These are phyloP conservation scores for Cecidostiba fungosa DNA, from an alignment of 2,888 invertebrate genomes.

Conservation along the genomic window DNA sequence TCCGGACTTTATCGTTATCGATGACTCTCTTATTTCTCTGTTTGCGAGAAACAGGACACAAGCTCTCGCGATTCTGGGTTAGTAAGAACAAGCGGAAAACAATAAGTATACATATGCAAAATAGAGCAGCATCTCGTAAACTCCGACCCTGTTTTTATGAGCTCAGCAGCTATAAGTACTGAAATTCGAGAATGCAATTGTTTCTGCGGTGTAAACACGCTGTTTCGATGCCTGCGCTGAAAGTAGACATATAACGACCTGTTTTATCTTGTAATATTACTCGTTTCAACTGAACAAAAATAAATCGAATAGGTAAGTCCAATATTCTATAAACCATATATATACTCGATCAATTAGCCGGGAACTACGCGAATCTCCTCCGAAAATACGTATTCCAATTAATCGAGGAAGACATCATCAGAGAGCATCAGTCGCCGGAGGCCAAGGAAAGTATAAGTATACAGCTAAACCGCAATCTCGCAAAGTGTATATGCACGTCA, in stretches of 20 bases:
- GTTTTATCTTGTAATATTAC: not conserved
- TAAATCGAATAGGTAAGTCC: not conserved
- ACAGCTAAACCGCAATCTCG: not conserved
- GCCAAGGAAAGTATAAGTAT: not conserved
- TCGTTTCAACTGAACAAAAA: no score
- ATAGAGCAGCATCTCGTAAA: not conserved
- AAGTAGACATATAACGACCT: no score
- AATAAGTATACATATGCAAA: constrained; percentile 30
- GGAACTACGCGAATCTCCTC: no score
- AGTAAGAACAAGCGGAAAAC: not conserved
- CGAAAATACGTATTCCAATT: not conserved
- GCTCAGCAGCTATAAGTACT: not conserved
- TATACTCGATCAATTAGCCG: no score
- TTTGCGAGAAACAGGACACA: not conserved
- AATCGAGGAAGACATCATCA: not conserved
- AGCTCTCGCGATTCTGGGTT: constrained; percentile 12
- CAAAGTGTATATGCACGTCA: not conserved
- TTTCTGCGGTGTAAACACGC: not conserved
- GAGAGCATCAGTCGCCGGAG: not conserved
- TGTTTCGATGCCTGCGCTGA: no score
- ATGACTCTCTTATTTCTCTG: constrained; percentile 9
- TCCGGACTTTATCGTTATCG: constrained; percentile 29
- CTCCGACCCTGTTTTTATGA: not conserved
- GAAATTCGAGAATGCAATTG: not conserved
- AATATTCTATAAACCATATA: no score